Evolutionary conservation across 2,113 vertebrate genomes (phyloP).

Genomic region (Donacobius atricapilla): DNA sequence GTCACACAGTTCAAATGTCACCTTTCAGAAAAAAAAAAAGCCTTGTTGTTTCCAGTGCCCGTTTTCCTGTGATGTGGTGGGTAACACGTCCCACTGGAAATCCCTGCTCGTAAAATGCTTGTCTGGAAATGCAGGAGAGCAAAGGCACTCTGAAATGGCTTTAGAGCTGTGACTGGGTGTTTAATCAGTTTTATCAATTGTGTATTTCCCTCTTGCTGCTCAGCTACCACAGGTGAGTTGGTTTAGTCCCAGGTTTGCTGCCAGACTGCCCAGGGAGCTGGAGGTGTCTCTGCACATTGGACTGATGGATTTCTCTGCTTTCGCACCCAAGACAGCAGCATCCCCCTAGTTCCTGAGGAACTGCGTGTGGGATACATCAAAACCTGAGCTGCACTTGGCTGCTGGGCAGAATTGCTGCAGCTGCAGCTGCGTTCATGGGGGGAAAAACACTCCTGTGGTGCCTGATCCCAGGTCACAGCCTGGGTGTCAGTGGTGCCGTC

Average conservation of each 20-base stretch:
- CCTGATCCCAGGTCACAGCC: not conserved
- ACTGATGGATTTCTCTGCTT: not conserved
- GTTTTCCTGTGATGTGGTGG: not conserved
- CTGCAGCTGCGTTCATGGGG: fast-evolving
- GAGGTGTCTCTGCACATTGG: not conserved
- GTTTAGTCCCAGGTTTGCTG: not conserved
- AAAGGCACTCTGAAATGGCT: not conserved
- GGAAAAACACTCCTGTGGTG: not conserved
- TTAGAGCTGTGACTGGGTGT: not conserved
- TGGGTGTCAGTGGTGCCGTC: not conserved
- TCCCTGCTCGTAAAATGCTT: not conserved
- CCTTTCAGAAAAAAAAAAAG: not conserved
- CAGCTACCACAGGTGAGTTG: fast-evolving
- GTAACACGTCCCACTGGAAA: not conserved
- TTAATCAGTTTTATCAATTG: not conserved
- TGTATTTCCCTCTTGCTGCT: not conserved
- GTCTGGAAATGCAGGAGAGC: not conserved
- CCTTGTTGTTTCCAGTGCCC: not conserved
- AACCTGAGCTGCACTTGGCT: not conserved
- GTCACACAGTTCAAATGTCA: not conserved
- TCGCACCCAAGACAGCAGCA: not conserved
- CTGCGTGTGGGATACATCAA: too few relatives aligned
- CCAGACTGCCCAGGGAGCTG: not conserved
- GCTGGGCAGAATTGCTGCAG: not conserved
- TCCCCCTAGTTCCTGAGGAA: not conserved